These are phyloP conservation scores for Lycocerus yunnanus DNA, from an alignment of 2,888 invertebrate genomes.

Conservation along the genomic window DNA sequence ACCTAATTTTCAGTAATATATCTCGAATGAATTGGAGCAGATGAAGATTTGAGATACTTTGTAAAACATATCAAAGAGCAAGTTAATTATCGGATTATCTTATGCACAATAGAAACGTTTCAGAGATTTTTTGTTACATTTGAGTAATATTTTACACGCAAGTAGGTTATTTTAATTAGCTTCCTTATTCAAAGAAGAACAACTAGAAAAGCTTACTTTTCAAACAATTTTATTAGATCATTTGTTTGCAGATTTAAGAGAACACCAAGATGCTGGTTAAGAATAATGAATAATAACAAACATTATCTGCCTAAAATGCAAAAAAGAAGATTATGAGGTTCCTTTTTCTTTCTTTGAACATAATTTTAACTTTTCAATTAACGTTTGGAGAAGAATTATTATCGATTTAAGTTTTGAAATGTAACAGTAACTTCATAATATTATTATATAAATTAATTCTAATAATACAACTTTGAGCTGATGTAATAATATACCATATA, in stretches of 20 bases:
- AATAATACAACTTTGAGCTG: too few relatives aligned
- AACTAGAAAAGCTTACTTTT: background rate
- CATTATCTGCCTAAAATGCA: background rate
- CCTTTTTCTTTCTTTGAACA: too few relatives aligned
- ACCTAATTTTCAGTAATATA: background rate
- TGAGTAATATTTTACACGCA: background rate
- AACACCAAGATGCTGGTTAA: background rate
- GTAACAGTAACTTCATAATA: too few relatives aligned
- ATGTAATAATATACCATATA: too few relatives aligned
- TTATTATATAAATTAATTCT: too few relatives aligned
- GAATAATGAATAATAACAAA: background rate
- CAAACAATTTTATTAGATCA: background rate
- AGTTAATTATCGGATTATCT: background rate
- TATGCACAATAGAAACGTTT: background rate
- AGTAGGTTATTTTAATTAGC: slow-evolving; percentile 1
- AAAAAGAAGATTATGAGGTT: too few relatives aligned
- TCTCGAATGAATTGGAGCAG: background rate
- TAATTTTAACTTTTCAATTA: too few relatives aligned
- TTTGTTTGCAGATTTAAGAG: background rate
- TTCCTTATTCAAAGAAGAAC: background rate
- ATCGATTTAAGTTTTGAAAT: too few relatives aligned
- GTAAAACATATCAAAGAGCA: background rate
- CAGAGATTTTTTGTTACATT: background rate
- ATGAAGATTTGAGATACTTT: background rate
- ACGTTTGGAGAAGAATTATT: too few relatives aligned